A percentile compares a stretch with the other conserved stretches of the same genome.
Conservation (phyloP, 2,113 vertebrate species). For the Zosterops hypoxanthus region DNA sequence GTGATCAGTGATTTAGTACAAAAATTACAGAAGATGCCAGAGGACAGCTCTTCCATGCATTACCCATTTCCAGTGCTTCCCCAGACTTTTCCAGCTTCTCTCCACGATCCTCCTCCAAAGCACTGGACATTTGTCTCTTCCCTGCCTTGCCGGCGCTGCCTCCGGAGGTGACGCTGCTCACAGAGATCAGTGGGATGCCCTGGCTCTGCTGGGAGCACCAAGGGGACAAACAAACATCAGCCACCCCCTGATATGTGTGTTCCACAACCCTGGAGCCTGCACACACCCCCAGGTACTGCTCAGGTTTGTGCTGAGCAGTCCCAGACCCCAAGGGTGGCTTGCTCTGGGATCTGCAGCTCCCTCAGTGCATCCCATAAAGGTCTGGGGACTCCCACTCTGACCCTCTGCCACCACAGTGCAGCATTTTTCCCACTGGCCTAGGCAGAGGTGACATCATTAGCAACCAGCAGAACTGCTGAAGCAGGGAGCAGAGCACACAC, state of each 20-base stretch:
- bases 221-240: not conserved
- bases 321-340: not conserved
- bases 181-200: conserved; percentile 82
- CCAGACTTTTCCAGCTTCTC: conserved; percentile 39
- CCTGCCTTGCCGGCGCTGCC: conserved; percentile 53
- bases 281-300: not conserved
- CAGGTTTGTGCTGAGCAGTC: rapidly evolving
- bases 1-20: not conserved
- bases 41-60: not conserved
- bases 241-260: rapidly evolving
- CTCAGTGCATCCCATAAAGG: not conserved
- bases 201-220: conserved; percentile 82
- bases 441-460: not conserved
- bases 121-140: conserved; percentile 69
- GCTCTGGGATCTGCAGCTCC: not conserved
- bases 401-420: not conserved
- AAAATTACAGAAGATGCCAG: not conserved
- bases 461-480: not conserved
- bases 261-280: not conserved
- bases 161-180: conserved; percentile 78
- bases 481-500: not conserved
- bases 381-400: not conserved
- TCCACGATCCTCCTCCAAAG: conserved; percentile 68
- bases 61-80: conserved; percentile 77
- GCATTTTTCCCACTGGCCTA: not conserved